Base-by-base conservation (phyloP, 2,113 vertebrate genomes). In the Brachirus orientalis region DNA sequence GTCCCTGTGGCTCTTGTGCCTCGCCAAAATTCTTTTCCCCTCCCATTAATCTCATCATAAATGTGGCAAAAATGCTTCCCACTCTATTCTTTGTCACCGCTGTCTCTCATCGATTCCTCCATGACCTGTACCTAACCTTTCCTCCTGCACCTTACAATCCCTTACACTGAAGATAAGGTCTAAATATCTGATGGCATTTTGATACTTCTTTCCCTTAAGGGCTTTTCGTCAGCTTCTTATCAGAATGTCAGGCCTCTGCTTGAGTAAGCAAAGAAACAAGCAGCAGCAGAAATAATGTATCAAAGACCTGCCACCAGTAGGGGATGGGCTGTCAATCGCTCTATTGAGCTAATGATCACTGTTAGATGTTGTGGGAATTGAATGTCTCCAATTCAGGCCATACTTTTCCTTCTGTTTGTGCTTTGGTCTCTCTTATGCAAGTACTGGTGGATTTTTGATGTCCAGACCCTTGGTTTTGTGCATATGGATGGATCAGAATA, bases 211-310 rank as follows among this genome's bases (percentile, higher is more conserved):
- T 68, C 74, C 64, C 60, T 40, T 41, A 47, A 82, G 77, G 86
- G 74, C 55, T 82, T 71, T 89, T 89, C 89, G 79, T 89, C 87
- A 79, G 77, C 77, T 83, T 86, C 67, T 85, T 85, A 86, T 90
- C 79, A 73, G 75, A 88, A 85, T 86, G 88, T 88, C 88, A 84
- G 69, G 53, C 70, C 77, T 79, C 66, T 83, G 82, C 84, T 79
- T 80, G 85, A 88, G 80, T 83, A 86, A 89, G 88, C 85, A 92
- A 89, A 91, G 84, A 91, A 89, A 86, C 83, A 73, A 72, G 79
- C 67, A 71, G 78, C 53, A 79, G 73, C 65, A 82, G 70, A 86
- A 79, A 87, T 86, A 82, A 90, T 88, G 84, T 79, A 91, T 85
- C 83, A 87, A 76, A 75, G 78, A 83, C 66, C 61, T 79, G 75